Evolutionary conservation across 2,888 invertebrate species (phyloP).

Genomic region (Oscheius sp.): DNA sequence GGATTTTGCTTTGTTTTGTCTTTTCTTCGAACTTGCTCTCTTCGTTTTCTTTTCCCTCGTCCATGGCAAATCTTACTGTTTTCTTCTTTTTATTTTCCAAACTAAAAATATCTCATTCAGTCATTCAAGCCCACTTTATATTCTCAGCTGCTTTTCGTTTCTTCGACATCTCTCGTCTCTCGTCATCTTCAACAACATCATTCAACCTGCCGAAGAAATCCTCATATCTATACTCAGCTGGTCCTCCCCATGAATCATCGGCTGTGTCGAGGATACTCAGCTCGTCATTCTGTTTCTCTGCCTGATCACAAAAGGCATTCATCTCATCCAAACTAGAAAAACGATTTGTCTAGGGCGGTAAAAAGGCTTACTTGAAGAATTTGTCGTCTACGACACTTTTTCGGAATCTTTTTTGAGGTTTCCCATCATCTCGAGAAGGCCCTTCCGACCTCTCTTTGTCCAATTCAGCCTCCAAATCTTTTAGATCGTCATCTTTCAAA

Average conservation of each 20-base stretch:
- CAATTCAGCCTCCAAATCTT: conserved; percentile 41
- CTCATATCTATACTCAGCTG: conserved; percentile 48
- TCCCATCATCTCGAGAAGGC: not conserved
- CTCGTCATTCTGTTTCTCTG: conserved; percentile 37
- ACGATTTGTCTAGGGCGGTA: not conserved
- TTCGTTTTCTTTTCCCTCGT: conserved; percentile 36
- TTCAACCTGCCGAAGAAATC: conserved; percentile 52
- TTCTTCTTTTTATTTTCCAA: conserved; percentile 37
- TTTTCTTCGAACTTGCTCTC: conserved; percentile 38
- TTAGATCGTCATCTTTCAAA: conserved; percentile 41
- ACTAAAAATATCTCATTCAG: conserved; percentile 8
- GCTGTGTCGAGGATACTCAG: conserved; percentile 41
- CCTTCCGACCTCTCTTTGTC: conserved; percentile 18
- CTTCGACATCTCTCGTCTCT: conserved; percentile 4
- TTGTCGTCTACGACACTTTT: conserved; percentile 51
- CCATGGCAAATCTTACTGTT: conserved; percentile 46
- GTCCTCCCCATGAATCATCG: conserved; percentile 46
- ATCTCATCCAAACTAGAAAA: conserved; percentile 47
- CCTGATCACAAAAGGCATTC: conserved; percentile 45
- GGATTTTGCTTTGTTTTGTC: conserved; percentile 30
- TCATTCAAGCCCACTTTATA: not conserved
- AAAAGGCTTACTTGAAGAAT: conserved; percentile 39
- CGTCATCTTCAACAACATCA: conserved; percentile 23
- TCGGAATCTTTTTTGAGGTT: conserved; percentile 34
- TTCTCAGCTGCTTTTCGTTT: conserved; percentile 35